These are phyloP conservation scores for Cataglyphis altisquamis DNA, from an alignment of 2,888 invertebrate species.

Conservation along the genomic window DNA sequence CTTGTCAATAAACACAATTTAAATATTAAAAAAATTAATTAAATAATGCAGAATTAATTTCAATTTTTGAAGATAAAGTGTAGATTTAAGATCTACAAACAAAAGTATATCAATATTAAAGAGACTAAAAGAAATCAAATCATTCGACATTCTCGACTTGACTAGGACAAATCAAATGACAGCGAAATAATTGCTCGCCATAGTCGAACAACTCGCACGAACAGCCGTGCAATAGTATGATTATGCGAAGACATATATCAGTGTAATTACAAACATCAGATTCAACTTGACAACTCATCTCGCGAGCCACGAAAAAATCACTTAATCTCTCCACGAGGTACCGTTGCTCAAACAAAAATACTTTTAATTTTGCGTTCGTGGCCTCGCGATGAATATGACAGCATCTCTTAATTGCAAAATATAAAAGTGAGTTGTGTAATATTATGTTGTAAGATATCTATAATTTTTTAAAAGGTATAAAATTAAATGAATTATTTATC, in stretches of 20 bases:
- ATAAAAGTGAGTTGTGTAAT: not conserved
- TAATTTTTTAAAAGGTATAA: not conserved
- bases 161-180: slow-evolving; percentile 14
- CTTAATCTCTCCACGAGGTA: slow-evolving; percentile 10
- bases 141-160: slow-evolving; percentile 19
- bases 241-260: slow-evolving; percentile 40
- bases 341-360: not conserved
- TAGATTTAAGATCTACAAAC: slow-evolving; percentile 1
- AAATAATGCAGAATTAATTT: not conserved
- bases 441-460: not conserved
- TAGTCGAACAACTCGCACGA: slow-evolving; percentile 14
- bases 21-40: not conserved
- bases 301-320: slow-evolving; percentile 27
- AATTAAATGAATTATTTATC: not conserved
- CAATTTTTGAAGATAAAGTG: not conserved
- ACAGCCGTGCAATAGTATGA: slow-evolving; percentile 17
- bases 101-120: not conserved
- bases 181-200: slow-evolving; percentile 13
- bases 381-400: not conserved
- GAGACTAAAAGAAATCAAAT: slow-evolving; percentile 25
- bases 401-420: not conserved
- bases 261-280: slow-evolving; percentile 15
- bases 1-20: not conserved
- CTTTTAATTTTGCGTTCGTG: not conserved
- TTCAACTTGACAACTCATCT: slow-evolving; percentile 23